Evolutionary conservation across 1,140 invertebrate species (phyloP).

Genomic region (Ostrea denselamellosa): DNA sequence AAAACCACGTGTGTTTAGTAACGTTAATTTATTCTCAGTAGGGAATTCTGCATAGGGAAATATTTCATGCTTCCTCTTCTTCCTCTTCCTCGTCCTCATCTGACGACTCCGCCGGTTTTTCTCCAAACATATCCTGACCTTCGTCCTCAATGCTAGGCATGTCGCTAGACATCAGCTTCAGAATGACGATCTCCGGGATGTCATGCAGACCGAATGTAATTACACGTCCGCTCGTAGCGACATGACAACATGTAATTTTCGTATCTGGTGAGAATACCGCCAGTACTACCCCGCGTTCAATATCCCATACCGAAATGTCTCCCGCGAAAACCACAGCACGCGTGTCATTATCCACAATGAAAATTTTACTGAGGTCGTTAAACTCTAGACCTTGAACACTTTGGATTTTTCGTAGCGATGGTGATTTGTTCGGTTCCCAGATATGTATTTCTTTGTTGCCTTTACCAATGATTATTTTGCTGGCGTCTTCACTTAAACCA

Average conservation of each 20-base stretch:
- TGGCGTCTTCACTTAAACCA: slow-evolving; percentile 72
- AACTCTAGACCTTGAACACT: slow-evolving; percentile 70
- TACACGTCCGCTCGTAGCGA: slow-evolving; percentile 85
- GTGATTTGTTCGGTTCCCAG: slow-evolving; percentile 73
- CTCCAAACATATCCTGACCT: slow-evolving; percentile 71
- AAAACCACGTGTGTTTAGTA: no score
- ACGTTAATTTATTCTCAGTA: no score
- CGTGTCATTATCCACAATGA: slow-evolving; percentile 68
- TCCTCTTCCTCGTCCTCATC: slow-evolving; percentile 74
- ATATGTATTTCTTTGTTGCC: slow-evolving; percentile 72
- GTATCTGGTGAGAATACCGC: slow-evolving; percentile 88
- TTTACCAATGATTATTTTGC: slow-evolving; percentile 74
- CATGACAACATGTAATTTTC: slow-evolving; percentile 87
- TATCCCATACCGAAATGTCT: slow-evolving; percentile 77
- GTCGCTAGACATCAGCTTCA: slow-evolving; percentile 75
- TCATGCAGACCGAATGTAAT: slow-evolving; percentile 84
- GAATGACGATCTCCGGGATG: slow-evolving; percentile 82
- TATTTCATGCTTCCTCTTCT: slow-evolving; percentile 43
- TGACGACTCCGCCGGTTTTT: slow-evolving; percentile 66
- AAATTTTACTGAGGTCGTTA: slow-evolving; percentile 70
- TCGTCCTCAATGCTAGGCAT: slow-evolving; percentile 56
- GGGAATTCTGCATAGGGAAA: no score
- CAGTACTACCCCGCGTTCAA: slow-evolving; percentile 83
- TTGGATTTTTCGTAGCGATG: slow-evolving; percentile 64
- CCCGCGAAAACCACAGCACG: slow-evolving; percentile 75